These are phyloP conservation scores for Scaptomyza pallida DNA, from an alignment of 1,140 invertebrate genomes.

Conservation along the genomic window DNA sequence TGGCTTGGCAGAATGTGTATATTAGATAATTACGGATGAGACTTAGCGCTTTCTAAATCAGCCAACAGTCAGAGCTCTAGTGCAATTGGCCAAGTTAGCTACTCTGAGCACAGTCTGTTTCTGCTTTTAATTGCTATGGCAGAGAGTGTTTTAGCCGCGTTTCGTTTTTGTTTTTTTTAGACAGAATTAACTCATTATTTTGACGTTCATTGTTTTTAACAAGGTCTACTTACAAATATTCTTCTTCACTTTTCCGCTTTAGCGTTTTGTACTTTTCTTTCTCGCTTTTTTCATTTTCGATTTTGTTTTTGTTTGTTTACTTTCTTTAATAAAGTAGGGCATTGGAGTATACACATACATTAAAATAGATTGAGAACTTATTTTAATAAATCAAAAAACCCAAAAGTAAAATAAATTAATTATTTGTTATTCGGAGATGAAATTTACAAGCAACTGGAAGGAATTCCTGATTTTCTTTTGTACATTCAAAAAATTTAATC, in stretches of 20 bases:
- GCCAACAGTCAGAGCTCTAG: neutral
- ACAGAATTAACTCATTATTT: slow-evolving; percentile 46
- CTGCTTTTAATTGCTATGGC: slow-evolving; percentile 47
- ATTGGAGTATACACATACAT: too few relatives aligned
- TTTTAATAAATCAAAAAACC: too few relatives aligned
- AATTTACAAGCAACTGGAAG: too few relatives aligned
- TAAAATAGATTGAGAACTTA: neutral
- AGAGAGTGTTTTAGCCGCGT: slow-evolving; percentile 8
- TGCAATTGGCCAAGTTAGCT: slow-evolving; percentile 18
- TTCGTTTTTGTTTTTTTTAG: slow-evolving; percentile 4
- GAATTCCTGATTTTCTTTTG: too few relatives aligned
- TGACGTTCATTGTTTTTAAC: slow-evolving; percentile 17
- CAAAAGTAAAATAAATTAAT: too few relatives aligned
- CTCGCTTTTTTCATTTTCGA: slow-evolving; percentile 5
- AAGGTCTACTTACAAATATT: slow-evolving; percentile 21
- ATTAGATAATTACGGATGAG: slow-evolving; percentile 50
- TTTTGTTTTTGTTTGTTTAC: slow-evolving; percentile 37
- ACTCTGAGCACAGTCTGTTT: slow-evolving; percentile 46
- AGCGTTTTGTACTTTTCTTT: neutral
- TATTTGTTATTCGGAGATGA: too few relatives aligned
- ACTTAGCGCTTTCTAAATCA: slow-evolving; percentile 56
- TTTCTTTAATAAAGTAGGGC: slow-evolving; percentile 19
- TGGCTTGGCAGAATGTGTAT: slow-evolving; percentile 12
- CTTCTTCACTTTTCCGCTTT: slow-evolving; percentile 22
- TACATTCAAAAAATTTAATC: too few relatives aligned